Percentiles rank a stretch among this genome's conserved stretches.
Conservation (phyloP, 2,113 vertebrate genomes). For the Otolemur garnettii region DNA sequence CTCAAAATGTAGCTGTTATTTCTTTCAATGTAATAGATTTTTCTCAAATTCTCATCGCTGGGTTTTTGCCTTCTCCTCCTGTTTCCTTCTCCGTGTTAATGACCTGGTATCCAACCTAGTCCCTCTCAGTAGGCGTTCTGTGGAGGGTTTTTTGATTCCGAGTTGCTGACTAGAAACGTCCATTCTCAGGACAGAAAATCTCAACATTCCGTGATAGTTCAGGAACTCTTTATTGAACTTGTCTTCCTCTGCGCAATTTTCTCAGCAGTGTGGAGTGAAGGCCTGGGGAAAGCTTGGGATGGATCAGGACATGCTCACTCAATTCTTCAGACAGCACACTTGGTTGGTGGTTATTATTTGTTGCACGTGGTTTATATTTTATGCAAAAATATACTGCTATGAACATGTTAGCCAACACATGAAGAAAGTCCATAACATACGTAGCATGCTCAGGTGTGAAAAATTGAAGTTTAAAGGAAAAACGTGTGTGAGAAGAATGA, state of each 20-base stretch:
- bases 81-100: not conserved
- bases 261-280: not conserved
- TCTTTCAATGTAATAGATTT: not conserved
- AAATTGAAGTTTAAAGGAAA: constrained; percentile 36
- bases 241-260: not conserved
- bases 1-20: not conserved
- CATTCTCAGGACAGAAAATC: not conserved
- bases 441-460: constrained; percentile 19
- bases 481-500: not conserved
- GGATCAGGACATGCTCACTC: not conserved
- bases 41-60: not conserved
- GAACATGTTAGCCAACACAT: not conserved
- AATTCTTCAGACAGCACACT: not conserved
- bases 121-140: not conserved
- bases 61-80: not conserved
- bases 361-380: constrained; percentile 20
- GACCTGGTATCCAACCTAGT: not conserved
- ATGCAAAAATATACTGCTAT: not conserved
- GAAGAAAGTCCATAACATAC: not conserved
- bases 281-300: not conserved
- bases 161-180: not conserved
- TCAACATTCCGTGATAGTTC: not conserved
- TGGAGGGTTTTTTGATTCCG: not conserved
- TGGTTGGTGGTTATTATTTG: constrained; percentile 7
- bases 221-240: not conserved